These are phyloP conservation scores for Chaenodraco wilsoni DNA, from an alignment of 2,797 vertebrate genomes.

Conservation along the genomic window DNA sequence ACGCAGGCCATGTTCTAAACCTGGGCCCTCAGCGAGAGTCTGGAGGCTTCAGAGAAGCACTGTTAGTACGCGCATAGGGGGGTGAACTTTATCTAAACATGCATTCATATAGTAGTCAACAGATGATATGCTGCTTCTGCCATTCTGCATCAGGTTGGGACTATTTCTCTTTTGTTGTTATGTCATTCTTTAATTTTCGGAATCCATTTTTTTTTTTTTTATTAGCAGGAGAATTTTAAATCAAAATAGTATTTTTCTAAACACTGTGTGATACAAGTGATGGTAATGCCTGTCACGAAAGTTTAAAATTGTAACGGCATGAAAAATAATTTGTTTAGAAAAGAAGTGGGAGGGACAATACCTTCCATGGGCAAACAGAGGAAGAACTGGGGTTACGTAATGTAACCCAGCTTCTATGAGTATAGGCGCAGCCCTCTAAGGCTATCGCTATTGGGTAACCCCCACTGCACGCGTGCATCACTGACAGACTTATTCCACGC, in stretches of 20 bases:
- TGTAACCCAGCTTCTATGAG: too few relatives aligned
- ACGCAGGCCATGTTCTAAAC: conserved; percentile 18
- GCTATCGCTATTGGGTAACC: too few relatives aligned
- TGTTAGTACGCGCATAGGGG: conserved; percentile 2
- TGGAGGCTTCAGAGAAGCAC: conserved; percentile 45
- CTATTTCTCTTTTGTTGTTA: background rate
- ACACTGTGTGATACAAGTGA: background rate
- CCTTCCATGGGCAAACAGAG: background rate
- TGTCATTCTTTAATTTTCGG: background rate
- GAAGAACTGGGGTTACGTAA: background rate
- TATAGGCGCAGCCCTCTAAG: too few relatives aligned
- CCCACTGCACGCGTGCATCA: too few relatives aligned
- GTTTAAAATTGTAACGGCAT: conserved; percentile 7
- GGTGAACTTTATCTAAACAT: background rate
- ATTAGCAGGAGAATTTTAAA: background rate
- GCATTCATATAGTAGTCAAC: conserved; percentile 13
- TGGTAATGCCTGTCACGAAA: background rate
- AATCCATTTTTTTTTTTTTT: background rate
- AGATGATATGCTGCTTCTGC: background rate
- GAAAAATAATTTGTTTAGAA: background rate
- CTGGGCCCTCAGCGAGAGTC: conserved; percentile 39
- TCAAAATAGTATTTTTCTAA: background rate
- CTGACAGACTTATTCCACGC: too few relatives aligned
- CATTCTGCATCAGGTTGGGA: conserved; percentile 1
- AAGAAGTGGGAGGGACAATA: background rate